Evolutionary conservation across 2,888 invertebrate species (phyloP), one percentile per base, ranked within the genome.

Genomic region (Torymus texanus): DNA sequence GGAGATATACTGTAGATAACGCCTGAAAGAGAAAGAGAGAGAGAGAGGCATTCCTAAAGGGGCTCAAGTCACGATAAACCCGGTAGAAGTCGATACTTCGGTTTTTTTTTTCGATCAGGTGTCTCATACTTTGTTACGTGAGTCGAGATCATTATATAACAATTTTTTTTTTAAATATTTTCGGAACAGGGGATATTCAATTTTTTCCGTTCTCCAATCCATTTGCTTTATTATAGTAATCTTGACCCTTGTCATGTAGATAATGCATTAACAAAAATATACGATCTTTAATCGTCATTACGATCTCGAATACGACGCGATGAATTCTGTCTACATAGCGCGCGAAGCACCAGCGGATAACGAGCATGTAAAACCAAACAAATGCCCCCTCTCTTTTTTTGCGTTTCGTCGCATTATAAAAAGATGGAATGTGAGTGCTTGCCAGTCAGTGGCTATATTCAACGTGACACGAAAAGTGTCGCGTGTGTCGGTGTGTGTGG

Each of bases 341-440:
- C 41, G 21, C n/a, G 16, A 10, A 41, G 53, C n/a, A 13, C 53
- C 53, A 58, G 24, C 13, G 65, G 65, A 65, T 75, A 79, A 74
- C 67, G 58, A 12, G 18, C 62, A 63, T 2, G 29, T 51, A 65
- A 73, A 73, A 51, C 51, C 70, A 70, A 71, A 75, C 58, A 65
- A 59, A 51, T 13, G 16, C 62, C 75, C 75, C 79, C 79, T n/a
- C 79, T 75, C 79, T 75, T 70, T n/a, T 55, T 55, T 74, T 55
- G 29, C 61, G 5, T 66, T 56, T 50, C 16, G 56, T 55, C 41
- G 5, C 59, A 63, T 75, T 79, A 79, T 79, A 79, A 79, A 80
- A 78, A 76, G 74, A 67, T 76, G 58, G 65, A 80, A 51, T 78
- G 68, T 50, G 63, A 55, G 61, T 61, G 55, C 65, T 21, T 18